These are phyloP conservation scores for Meloe dianella DNA, from an alignment of 2,888 invertebrate species.

Conservation along the genomic window DNA sequence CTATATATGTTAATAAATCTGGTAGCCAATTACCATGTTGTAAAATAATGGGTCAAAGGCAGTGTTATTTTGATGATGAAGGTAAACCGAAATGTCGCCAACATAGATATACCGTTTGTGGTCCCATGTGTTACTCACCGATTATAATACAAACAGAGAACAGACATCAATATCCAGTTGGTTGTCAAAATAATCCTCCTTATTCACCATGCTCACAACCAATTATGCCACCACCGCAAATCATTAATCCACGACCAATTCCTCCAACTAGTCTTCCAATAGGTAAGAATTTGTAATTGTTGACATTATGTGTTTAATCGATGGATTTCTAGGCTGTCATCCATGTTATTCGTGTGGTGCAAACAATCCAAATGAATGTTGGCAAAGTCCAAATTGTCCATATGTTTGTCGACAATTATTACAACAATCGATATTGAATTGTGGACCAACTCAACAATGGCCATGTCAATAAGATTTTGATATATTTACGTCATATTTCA, in stretches of 20 bases:
- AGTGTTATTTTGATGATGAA: constrained; percentile 21
- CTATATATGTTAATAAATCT: background rate
- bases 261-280: background rate
- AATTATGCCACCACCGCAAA: background rate
- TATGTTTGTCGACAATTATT: constrained; percentile 3
- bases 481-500: background rate
- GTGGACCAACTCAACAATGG: background rate
- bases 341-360: background rate
- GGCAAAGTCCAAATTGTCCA: constrained; percentile 13
- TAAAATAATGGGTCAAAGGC: constrained; percentile 19
- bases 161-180: background rate
- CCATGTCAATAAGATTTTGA: background rate
- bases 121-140: background rate
- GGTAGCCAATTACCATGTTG: constrained; percentile 17
- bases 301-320: background rate
- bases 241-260: background rate
- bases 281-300: background rate
- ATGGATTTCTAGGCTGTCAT: background rate
- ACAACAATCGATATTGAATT: background rate
- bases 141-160: background rate
- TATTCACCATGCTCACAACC: background rate
- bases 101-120: background rate
- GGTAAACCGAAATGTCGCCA: constrained; percentile 18
- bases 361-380: constrained; percentile 2
- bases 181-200: background rate